Percentiles rank a stretch among this genome's conserved stretches.
Conservation (phyloP, 2,797 vertebrate genomes). For the Xiphophorus birchmanni region DNA sequence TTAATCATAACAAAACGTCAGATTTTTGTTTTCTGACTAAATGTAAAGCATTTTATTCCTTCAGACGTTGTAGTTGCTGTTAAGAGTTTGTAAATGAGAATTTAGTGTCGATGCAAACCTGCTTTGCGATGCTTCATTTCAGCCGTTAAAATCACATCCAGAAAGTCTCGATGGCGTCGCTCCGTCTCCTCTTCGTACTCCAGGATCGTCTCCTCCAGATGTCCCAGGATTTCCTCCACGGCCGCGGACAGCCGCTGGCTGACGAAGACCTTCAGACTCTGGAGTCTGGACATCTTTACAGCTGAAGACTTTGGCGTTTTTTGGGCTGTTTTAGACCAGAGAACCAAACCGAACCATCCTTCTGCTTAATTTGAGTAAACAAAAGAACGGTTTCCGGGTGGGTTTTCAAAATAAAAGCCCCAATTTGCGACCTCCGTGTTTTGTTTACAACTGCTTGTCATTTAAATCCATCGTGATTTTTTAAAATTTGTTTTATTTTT, state of each 20-base stretch:
- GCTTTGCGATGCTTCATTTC: slow-evolving; percentile 10
- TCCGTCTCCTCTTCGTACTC: slow-evolving; percentile 21
- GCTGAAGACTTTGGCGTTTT: not conserved
- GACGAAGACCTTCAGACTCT: slow-evolving; percentile 10
- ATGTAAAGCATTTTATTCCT: not conserved
- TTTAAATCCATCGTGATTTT: not conserved
- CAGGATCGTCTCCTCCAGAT: slow-evolving; percentile 10
- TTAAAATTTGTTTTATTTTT: too few species aligned
- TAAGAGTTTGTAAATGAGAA: not conserved
- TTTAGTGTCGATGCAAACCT: slow-evolving; percentile 11
- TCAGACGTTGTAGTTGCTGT: not conserved
- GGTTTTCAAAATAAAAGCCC: slow-evolving; percentile 8
- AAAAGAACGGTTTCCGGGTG: not conserved
- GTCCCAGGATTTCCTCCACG: slow-evolving; percentile 23
- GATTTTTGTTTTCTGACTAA: not conserved
- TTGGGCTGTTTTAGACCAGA: not conserved
- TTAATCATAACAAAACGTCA: not conserved
- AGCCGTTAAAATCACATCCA: slow-evolving; percentile 16
- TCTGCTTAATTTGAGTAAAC: not conserved
- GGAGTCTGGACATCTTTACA: slow-evolving; percentile 7
- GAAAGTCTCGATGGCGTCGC: slow-evolving; percentile 11
- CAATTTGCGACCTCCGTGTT: not conserved
- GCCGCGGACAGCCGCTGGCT: slow-evolving; percentile 14
- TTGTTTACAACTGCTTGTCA: not conserved
- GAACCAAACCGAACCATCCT: not conserved